phyloP scores from a whole-genome alignment of 2,797 vertebrate genomes.

The Anisognathus igniventris region DNA sequence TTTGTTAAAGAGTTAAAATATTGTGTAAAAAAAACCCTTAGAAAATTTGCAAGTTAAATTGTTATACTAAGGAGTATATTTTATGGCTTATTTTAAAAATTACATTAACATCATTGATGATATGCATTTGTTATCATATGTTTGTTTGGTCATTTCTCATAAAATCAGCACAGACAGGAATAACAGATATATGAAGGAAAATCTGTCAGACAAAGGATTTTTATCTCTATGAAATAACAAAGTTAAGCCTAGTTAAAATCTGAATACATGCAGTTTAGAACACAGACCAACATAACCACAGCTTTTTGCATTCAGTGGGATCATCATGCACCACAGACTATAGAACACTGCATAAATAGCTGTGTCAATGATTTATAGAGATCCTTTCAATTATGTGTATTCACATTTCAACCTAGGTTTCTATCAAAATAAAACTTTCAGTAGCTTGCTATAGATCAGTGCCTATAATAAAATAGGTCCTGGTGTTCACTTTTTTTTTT shows the following conservation, averaged over 20 bases:
- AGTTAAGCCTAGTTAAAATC: neutral
- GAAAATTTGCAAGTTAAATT: neutral
- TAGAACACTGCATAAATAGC: neutral
- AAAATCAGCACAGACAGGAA: neutral
- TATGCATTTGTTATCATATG: neutral
- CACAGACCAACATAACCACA: neutral
- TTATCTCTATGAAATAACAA: neutral
- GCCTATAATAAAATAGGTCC: neutral
- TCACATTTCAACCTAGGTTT: conserved; percentile 9
- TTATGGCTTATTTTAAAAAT: neutral
- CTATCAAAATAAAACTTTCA: conserved; percentile 6
- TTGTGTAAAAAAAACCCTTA: neutral
- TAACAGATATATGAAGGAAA: neutral
- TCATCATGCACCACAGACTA: neutral
- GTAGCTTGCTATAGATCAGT: neutral
- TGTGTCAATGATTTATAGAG: neutral
- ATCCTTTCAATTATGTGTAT: neutral
- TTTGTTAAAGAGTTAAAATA: neutral
- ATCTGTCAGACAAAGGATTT: neutral
- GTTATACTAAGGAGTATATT: neutral
- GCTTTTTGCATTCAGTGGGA: neutral
- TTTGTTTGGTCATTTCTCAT: neutral
- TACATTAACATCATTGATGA: neutral
- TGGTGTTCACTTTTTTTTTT: neutral
- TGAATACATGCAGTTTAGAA: neutral